Evolutionary conservation across 2,888 invertebrate species (phyloP), one percentile per base, ranked within the genome.

Genomic region (Chironomus tentans): DNA sequence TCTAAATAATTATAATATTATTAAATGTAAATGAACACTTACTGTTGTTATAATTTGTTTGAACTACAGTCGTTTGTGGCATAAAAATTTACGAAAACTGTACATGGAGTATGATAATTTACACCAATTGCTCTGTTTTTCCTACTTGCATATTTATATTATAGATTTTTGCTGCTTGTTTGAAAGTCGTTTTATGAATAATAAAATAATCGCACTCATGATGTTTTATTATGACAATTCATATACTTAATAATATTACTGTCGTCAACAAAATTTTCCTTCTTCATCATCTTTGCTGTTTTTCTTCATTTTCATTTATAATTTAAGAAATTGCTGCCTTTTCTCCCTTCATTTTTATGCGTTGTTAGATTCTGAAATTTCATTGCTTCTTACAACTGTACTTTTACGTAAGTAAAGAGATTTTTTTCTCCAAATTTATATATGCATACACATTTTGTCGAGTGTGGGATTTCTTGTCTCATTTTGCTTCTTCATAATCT

Each of bases 161-260:
- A 38, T 38, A 10, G 62, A 62, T 62, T 62, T 12, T n/a, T n/a
- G 28, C 4, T 24, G 68, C 68, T 68, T 68, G n/a, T n/a, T 10
- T 28, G 22, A 7, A 47, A 46, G 70, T 70, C 47, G 18, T 21
- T 70, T 68, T 48, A 70, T 70, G 70, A 70, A 70, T 70, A 70
- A 70, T 70, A 70, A 70, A 70, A 70, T 70, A 46, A 68, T 68
- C 22, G 24, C 68, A 38, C 68, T 68, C 68, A 68, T 68, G 68
- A 70, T 70, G 21, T 70, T 70, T 70, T 70, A 70, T 70, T 47
- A 21, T 48, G 10, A 46, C 65, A 65, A 24, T 65, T 65, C 24
- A 22, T 24, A 65, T 70, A 48, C 46, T 70, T 48, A 70, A 38
- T 38, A 47, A 47, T 65, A 65, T 65, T 70, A 22, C 46, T 70